A percentile compares a stretch with the other conserved stretches of the same genome.
Conservation (phyloP, 2,113 vertebrate species). For the Azemiops feae region DNA sequence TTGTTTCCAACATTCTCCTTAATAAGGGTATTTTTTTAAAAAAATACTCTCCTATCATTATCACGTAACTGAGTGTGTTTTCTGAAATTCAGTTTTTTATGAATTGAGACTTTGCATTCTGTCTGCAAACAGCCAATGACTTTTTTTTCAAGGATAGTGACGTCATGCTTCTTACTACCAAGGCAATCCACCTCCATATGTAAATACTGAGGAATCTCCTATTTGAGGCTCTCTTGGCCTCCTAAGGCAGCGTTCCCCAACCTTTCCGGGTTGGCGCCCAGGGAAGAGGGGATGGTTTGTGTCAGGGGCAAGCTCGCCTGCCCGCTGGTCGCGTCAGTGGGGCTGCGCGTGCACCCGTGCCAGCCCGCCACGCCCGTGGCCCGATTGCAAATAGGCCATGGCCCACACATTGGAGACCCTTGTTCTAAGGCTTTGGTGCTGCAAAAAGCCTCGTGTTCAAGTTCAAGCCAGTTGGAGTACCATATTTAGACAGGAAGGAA, state of each 20-base stretch:
- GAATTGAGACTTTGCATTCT: background rate
- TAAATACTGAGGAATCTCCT: background rate
- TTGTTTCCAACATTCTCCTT: background rate
- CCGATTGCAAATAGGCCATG: background rate
- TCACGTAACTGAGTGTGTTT: background rate
- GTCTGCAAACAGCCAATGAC: background rate
- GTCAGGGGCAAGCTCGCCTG: background rate
- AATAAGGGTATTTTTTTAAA: background rate
- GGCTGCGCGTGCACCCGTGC: background rate
- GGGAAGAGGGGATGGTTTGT: background rate
- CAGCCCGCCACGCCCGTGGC: background rate
- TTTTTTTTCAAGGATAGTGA: background rate
- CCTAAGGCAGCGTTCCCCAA: background rate
- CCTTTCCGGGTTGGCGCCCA: background rate
- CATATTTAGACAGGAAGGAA: background rate
- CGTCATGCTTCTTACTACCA: background rate
- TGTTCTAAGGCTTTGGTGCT: background rate
- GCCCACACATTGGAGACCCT: background rate
- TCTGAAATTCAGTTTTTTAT: background rate
- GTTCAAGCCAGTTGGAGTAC: background rate
- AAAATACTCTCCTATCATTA: background rate
- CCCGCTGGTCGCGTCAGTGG: background rate
- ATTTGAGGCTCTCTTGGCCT: background rate
- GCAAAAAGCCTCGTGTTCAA: background rate
- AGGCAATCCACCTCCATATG: background rate